Evolutionary conservation across 2,888 invertebrate genomes (phyloP).

Genomic region (Amphimallon solstitiale): DNA sequence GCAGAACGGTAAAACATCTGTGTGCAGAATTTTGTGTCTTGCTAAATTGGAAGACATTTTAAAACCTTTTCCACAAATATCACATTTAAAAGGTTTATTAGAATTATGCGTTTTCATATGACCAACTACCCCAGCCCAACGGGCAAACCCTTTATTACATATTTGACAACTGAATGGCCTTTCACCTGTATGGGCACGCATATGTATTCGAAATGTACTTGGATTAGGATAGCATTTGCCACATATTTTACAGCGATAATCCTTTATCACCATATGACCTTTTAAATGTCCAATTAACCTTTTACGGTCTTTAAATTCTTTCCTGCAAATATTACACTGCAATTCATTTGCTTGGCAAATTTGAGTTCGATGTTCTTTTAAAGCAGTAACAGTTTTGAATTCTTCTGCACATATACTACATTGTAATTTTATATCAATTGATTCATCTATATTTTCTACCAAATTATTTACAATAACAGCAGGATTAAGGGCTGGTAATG

Average conservation of each 20-base stretch:
- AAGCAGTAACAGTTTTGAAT: conserved; percentile 50
- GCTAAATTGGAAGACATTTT: conserved; percentile 59
- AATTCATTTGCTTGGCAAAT: conserved; percentile 51
- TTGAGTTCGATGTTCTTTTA: conserved; percentile 54
- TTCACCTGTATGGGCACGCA: conserved; percentile 69
- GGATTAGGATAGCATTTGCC: conserved; percentile 61
- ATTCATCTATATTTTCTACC: conserved; percentile 47
- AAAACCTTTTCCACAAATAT: conserved; percentile 58
- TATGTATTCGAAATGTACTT: conserved; percentile 66
- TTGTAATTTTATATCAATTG: conserved; percentile 49
- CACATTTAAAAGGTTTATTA: conserved; percentile 57
- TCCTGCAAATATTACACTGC: conserved; percentile 58
- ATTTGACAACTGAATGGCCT: conserved; percentile 59
- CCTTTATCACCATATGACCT: conserved; percentile 59
- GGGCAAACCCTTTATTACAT: conserved; percentile 59
- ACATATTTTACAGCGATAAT: conserved; percentile 60
- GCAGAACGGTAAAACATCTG: conserved; percentile 55
- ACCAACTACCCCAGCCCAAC: conserved; percentile 59
- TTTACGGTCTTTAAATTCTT: conserved; percentile 57
- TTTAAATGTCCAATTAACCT: conserved; percentile 58
- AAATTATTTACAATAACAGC: conserved; percentile 44
- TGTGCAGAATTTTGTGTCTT: conserved; percentile 58
- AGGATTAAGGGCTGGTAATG: conserved; percentile 45
- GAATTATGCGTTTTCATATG: conserved; percentile 59
- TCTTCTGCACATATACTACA: conserved; percentile 54